These are phyloP conservation scores for Indicator maculatus DNA, from an alignment of 2,113 vertebrate species.

Conservation along the genomic window DNA sequence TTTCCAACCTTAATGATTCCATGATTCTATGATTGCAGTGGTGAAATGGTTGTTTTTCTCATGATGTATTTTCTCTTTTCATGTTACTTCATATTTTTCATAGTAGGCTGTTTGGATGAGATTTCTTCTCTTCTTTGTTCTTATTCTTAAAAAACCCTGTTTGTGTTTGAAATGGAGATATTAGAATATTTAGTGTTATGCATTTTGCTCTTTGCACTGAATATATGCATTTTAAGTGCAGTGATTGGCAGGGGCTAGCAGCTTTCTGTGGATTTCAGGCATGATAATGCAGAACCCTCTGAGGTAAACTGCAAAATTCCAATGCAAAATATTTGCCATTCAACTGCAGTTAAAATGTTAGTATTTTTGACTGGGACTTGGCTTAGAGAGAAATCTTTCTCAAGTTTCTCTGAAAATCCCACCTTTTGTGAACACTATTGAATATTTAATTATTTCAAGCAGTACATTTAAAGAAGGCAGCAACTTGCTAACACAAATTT, in stretches of 20 bases:
- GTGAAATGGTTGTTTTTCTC: neutral
- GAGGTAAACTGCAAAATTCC: neutral
- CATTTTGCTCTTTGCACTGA: neutral
- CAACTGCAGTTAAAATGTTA: neutral
- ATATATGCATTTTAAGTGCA: neutral
- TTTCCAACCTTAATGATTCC: no score
- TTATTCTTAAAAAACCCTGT: neutral
- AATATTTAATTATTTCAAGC: neutral
- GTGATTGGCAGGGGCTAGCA: neutral
- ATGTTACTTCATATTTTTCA: neutral
- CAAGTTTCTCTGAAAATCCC: neutral
- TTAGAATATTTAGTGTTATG: neutral
- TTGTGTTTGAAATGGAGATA: neutral
- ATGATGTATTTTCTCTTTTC: neutral
- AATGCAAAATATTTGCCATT: neutral
- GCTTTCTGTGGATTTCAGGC: neutral
- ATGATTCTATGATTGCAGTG: no score
- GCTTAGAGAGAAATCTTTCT: neutral
- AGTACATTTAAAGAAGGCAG: neutral
- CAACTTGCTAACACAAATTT: neutral
- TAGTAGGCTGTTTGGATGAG: neutral
- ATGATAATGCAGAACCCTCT: neutral
- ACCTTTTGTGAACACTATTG: neutral
- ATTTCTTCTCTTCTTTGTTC: neutral
- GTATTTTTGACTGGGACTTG: neutral